Percentiles rank a stretch among this genome's conserved stretches.
Evolutionary conservation across 2,888 invertebrate species (phyloP).

Genomic region (Hypolimnas misippus): DNA sequence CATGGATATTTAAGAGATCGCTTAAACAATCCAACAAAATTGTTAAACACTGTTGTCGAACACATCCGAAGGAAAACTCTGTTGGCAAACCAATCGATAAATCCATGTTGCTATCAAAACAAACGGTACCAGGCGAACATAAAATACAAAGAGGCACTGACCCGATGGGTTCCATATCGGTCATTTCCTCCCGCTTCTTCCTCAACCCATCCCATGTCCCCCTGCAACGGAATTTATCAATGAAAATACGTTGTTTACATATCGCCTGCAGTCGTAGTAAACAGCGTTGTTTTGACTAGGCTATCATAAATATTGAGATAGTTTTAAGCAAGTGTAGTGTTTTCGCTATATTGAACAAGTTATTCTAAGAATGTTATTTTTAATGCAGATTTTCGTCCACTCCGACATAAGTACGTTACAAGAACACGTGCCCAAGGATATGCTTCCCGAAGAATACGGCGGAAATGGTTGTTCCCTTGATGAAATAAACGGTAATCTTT

Average conservation of each 20-base stretch:
- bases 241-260: neutral
- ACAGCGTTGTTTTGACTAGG: neutral
- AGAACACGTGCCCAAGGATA: conserved; percentile 89
- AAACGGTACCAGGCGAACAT: conserved; percentile 32
- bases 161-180: neutral
- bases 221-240: neutral
- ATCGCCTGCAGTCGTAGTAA: neutral
- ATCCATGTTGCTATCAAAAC: conserved; percentile 26
- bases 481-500: conserved; percentile 86
- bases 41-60: neutral
- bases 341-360: neutral
- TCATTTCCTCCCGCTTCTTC: neutral
- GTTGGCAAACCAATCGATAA: conserved; percentile 7
- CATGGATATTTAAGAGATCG: neutral
- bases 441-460: conserved; percentile 92
- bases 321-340: neutral
- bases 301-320: conserved; percentile 6
- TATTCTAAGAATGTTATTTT: conserved; percentile 22
- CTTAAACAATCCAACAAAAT: neutral
- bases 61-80: neutral
- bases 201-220: neutral
- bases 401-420: conserved; percentile 87
- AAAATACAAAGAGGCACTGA: neutral
- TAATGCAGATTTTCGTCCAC: conserved; percentile 87
- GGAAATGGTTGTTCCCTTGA: conserved; percentile 89